Percentiles rank a stretch among this genome's conserved stretches.
Conservation (phyloP, 2,888 invertebrate genomes). For the Campoletis raptor region DNA sequence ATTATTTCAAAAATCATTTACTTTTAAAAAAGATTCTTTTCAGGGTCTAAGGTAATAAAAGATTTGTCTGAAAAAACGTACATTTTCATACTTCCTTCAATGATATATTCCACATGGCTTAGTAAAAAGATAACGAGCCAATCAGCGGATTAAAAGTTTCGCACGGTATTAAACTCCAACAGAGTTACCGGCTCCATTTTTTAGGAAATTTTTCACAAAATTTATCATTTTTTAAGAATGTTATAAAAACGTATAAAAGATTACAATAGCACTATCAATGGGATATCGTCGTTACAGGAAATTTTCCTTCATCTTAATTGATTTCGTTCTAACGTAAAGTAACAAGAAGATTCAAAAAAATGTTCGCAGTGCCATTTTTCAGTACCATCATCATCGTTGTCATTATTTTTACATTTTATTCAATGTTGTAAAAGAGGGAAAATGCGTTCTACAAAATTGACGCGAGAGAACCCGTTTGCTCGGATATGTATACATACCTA, state of each 20-base stretch:
- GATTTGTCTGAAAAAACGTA: not conserved
- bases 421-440: not conserved
- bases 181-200: not conserved
- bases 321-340: not conserved
- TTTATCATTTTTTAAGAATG: not conserved
- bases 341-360: not conserved
- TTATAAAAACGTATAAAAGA: not conserved
- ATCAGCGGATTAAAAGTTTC: not conserved
- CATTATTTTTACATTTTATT: conserved; percentile 1
- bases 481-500: conserved; percentile 16
- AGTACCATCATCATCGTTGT: not conserved
- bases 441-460: conserved; percentile 32
- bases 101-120: not conserved
- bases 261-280: too few relatives aligned
- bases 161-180: not conserved
- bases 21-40: too few relatives aligned
- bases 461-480: conserved; percentile 61
- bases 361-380: not conserved
- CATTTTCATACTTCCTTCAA: not conserved
- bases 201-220: not conserved
- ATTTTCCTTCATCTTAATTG: not conserved
- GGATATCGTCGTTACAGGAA: not conserved
- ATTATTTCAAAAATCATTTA: not conserved
- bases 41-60: too few relatives aligned
- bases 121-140: not conserved